Evolutionary conservation across 2,888 invertebrate species (phyloP), one percentile per base, ranked within the genome.

Genomic region (Hemaris fuciformis): DNA sequence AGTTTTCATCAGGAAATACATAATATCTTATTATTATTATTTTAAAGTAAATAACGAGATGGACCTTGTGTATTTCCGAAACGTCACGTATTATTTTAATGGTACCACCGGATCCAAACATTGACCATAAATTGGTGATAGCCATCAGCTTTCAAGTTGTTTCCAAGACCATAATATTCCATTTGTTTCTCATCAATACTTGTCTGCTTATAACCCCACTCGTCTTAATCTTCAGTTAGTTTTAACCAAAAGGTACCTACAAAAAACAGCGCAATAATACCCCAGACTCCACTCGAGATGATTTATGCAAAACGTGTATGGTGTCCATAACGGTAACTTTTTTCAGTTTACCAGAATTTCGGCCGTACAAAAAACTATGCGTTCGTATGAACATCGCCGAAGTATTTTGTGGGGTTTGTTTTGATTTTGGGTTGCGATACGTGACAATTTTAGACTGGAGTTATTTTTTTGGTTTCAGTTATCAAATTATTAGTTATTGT

Each of bases 291-390:
- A 84, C 89, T 89, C 71, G 80, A 87, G 71, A 86, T 89, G 90
- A 91, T 88, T 89, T 89, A 90, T 87, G 88, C 88, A 85, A 83
- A 81, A 75, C 80, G 78, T 78, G 83, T 76, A 69, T 72, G 79
- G 80, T 82, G 80, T 80, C 83, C 84, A 81, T 88, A 89, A 89
- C 89, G 88, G 89, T 84, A 82, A 66, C 70, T 59, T 75, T 81
- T 83, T 86, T 83, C 75, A 70, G 72, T 65, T 70, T 69, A 63
- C 72, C 61, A 66, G 69, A 76, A 73, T 71, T 74, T 72, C 27
- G 53, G 61, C 63, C 62, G 58, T 64, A 53, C 62, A 69, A 71
- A 71, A 80, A 80, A 73, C 73, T 75, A 71, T 68, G 64, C 64
- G 70, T 76, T 73, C 70, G 72, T 67, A 68, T 75, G 73, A 73